These are phyloP conservation scores for Geotrypetes seraphini DNA, from an alignment of 2,797 vertebrate species.

Conservation along the genomic window DNA sequence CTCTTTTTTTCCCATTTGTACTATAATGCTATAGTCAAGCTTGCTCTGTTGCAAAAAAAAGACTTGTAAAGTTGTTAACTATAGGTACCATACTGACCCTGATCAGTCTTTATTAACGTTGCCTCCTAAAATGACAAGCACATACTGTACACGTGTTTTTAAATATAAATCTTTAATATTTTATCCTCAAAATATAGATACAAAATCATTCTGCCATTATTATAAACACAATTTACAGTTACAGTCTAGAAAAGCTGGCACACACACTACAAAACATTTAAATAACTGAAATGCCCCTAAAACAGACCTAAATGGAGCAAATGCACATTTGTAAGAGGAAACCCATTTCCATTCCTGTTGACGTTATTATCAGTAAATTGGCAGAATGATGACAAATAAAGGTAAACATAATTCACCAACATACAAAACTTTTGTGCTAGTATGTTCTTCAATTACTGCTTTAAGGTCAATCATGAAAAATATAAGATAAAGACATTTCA, in stretches of 20 bases:
- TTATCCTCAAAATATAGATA: conserved; percentile 16
- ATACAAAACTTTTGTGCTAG: background rate
- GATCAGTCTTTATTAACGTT: no score
- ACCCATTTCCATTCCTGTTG: background rate
- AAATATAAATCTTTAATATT: background rate
- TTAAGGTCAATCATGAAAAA: background rate
- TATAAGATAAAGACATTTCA: background rate
- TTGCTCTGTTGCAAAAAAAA: no score
- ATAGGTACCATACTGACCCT: no score
- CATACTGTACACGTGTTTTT: no score
- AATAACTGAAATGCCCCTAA: background rate
- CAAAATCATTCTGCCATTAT: background rate
- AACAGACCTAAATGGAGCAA: background rate
- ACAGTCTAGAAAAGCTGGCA: background rate
- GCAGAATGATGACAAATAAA: background rate
- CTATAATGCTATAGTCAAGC: no score
- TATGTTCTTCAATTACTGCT: no score
- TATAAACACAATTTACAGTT: background rate
- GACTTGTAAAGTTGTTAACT: no score
- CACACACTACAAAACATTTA: background rate
- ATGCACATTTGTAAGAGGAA: background rate
- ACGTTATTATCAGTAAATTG: background rate
- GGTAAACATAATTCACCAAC: background rate
- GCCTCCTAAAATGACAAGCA: no score
- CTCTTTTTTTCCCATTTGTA: no score